Evolutionary conservation across 2,797 vertebrate genomes (phyloP).

Genomic region (Sebastes cheni): DNA sequence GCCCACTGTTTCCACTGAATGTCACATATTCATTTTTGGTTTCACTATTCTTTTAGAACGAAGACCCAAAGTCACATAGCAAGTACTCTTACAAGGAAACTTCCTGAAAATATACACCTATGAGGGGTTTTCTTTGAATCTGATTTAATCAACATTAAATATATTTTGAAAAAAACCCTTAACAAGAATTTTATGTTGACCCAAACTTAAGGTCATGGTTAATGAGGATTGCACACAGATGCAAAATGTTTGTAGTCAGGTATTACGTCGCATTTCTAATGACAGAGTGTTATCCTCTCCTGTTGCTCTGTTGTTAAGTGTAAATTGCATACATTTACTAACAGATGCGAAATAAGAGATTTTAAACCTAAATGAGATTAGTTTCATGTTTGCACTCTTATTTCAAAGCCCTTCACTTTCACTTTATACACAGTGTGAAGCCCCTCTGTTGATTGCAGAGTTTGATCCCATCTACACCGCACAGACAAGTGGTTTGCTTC

Average conservation of each 20-base stretch:
- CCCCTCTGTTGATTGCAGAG: constrained; percentile 52
- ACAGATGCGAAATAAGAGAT: constrained; percentile 35
- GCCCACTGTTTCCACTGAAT: not conserved
- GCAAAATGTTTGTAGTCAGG: constrained; percentile 12
- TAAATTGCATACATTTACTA: constrained; percentile 30
- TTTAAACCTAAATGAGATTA: constrained; percentile 33
- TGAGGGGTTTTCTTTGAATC: not conserved
- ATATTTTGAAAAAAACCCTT: not conserved
- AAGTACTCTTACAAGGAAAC: not conserved
- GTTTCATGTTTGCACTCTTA: constrained; percentile 35
- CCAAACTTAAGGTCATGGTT: constrained; percentile 12
- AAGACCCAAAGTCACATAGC: not conserved
- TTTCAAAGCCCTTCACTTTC: constrained; percentile 55
- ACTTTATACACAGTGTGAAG: constrained; percentile 41
- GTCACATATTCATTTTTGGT: not conserved
- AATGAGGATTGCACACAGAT: constrained; percentile 1
- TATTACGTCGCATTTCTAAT: constrained; percentile 4
- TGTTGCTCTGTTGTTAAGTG: not conserved
- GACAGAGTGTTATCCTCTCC: constrained; percentile 5
- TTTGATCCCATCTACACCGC: constrained; percentile 63
- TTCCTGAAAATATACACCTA: not conserved
- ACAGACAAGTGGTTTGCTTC: constrained; percentile 73
- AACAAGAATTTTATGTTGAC: not conserved
- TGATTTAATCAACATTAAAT: not conserved
- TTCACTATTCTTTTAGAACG: not conserved